These are phyloP conservation scores for Ptychochromis oligacanthus DNA, from an alignment of 2,113 vertebrate species.

Conservation along the genomic window DNA sequence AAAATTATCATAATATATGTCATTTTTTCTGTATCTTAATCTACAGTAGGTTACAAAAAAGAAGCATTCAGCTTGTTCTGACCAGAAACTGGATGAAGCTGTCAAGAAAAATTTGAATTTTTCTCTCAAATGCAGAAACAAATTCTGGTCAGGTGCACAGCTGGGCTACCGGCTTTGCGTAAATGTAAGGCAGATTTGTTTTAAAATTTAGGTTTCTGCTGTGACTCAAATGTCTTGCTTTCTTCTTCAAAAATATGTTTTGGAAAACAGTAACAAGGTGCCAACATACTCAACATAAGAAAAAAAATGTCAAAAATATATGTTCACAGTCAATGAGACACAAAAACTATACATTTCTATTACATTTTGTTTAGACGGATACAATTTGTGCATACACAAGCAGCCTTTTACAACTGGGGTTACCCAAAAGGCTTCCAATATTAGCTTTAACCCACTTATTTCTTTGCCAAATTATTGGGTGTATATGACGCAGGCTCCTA, in stretches of 20 bases:
- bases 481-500: slow-evolving; percentile 1
- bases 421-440: neutral
- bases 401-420: neutral
- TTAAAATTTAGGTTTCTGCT: slow-evolving; percentile 11
- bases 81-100: neutral
- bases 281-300: neutral
- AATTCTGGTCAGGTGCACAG: neutral
- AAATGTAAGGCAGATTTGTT: slow-evolving; percentile 41
- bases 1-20: slow-evolving; percentile 27
- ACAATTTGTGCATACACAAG: slow-evolving; percentile 11
- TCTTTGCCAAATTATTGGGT: neutral
- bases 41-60: slow-evolving; percentile 29
- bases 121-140: slow-evolving; percentile 1
- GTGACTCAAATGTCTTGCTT: slow-evolving; percentile 16
- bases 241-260: neutral
- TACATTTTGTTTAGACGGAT: neutral
- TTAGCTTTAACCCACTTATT: neutral
- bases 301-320: neutral
- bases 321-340: slow-evolving; percentile 18
- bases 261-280: neutral
- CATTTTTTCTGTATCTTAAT: neutral
- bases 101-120: neutral
- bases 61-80: slow-evolving; percentile 21
- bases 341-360: neutral
- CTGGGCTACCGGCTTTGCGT: neutral